Evolutionary conservation across 2,113 vertebrate species (phyloP).

Genomic region (Laticauda colubrina): DNA sequence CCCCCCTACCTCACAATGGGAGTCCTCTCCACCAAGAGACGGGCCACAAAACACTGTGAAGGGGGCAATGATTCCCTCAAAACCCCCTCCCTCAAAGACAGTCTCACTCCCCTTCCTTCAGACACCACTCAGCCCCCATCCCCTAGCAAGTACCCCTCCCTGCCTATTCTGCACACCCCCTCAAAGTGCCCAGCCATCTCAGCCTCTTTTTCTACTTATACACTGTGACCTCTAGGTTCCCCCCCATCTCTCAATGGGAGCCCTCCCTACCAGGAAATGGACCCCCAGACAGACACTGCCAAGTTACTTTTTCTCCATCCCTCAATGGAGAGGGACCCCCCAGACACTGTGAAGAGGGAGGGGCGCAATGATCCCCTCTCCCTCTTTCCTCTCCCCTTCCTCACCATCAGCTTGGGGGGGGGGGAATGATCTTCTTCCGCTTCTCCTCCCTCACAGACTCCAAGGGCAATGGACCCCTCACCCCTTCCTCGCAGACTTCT

Average conservation of each 20-base stretch:
- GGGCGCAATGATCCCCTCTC: background rate
- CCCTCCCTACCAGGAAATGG: too few relatives aligned
- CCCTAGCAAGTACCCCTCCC: background rate
- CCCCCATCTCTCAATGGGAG: too few relatives aligned
- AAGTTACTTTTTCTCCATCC: too few relatives aligned
- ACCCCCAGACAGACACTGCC: too few relatives aligned
- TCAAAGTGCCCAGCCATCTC: background rate
- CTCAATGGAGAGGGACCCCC: too few relatives aligned
- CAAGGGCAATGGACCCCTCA: too few relatives aligned
- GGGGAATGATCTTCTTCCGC: background rate
- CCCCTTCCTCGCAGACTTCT: background rate
- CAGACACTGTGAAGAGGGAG: too few relatives aligned
- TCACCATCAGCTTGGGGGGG: too few relatives aligned
- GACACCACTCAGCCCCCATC: background rate
- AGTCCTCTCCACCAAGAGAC: background rate
- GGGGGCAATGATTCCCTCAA: background rate
- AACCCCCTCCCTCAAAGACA: too few relatives aligned
- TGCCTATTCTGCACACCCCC: background rate
- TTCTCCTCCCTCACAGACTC: too few relatives aligned
- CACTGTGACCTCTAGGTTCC: too few relatives aligned
- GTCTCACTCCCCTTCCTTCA: background rate
- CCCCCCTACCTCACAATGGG: background rate
- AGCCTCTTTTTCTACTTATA: background rate
- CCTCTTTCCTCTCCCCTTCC: too few relatives aligned
- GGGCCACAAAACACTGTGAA: background rate